phyloP scores from a whole-genome alignment of 2,888 invertebrate genomes.

The Busseola fusca region DNA sequence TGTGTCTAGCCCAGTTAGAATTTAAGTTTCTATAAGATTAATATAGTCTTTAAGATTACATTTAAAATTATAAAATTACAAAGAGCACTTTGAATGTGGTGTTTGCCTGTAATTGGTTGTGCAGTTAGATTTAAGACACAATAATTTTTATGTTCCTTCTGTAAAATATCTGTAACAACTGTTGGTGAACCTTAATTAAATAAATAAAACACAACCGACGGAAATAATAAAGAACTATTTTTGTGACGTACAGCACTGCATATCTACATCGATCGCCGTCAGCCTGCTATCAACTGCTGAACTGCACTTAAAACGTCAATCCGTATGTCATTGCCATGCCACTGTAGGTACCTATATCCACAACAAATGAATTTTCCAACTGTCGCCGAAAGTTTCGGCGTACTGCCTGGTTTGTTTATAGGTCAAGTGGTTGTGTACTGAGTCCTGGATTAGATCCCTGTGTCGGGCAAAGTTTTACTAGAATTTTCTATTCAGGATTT shows the following conservation, averaged over 20 bases:
- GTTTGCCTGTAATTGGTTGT: too few relatives aligned
- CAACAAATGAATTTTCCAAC: background rate
- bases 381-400: background rate
- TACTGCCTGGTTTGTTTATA: background rate
- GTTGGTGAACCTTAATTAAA: too few relatives aligned
- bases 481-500: background rate
- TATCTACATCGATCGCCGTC: background rate
- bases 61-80: too few relatives aligned
- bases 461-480: background rate
- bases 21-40: too few relatives aligned
- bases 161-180: too few relatives aligned
- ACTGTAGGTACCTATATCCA: too few relatives aligned
- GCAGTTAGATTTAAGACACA: too few relatives aligned
- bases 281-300: background rate
- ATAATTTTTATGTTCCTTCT: too few relatives aligned
- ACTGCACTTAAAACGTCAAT: background rate
- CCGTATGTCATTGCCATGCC: background rate
- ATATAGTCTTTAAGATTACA: too few relatives aligned
- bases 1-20: too few relatives aligned
- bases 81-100: too few relatives aligned
- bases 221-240: conserved; percentile 23
- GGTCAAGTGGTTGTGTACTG: background rate
- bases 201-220: background rate
- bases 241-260: background rate
- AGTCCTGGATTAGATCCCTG: background rate